These are phyloP conservation scores for Neolamprologus fasciatus DNA, from an alignment of 2,113 vertebrate species.

Conservation along the genomic window DNA sequence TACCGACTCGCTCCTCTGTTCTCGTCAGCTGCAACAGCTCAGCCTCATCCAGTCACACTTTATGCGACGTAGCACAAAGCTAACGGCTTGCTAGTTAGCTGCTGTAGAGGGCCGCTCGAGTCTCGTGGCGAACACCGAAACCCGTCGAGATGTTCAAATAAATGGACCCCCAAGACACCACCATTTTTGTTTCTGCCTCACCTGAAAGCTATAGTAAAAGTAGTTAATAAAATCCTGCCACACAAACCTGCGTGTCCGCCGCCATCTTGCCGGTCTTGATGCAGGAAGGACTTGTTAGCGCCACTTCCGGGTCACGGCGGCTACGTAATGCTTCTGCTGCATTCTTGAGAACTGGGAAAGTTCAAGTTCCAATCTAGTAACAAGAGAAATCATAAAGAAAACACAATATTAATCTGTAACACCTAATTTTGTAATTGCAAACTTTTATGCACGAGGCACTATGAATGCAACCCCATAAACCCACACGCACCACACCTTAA, in stretches of 20 bases:
- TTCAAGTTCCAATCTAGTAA: neutral
- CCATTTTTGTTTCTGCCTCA: rapidly evolving
- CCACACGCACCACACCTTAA: neutral
- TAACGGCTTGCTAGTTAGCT: constrained; percentile 15
- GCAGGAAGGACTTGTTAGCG: constrained; percentile 70
- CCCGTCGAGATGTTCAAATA: rapidly evolving
- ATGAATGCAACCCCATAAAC: neutral
- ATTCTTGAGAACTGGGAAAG: neutral
- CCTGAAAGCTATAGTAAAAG: too few relatives aligned
- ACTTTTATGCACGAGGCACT: neutral
- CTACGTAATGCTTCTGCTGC: neutral
- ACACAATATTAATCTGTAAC: neutral
- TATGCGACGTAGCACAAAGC: constrained; percentile 31
- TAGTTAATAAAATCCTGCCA: constrained; percentile 11
- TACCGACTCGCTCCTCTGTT: neutral
- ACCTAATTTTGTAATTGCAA: neutral
- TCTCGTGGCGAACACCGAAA: neutral
- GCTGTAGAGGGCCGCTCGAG: neutral
- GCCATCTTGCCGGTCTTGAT: constrained; percentile 85
- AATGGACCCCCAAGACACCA: rapidly evolving
- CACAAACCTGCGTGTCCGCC: constrained; percentile 92
- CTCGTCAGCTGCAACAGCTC: neutral
- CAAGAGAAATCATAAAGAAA: neutral
- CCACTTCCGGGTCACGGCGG: constrained; percentile 65
- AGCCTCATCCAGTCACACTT: neutral